Conservation (phyloP, 1,140 invertebrate genomes). For the Listronotus bonariensis region DNA sequence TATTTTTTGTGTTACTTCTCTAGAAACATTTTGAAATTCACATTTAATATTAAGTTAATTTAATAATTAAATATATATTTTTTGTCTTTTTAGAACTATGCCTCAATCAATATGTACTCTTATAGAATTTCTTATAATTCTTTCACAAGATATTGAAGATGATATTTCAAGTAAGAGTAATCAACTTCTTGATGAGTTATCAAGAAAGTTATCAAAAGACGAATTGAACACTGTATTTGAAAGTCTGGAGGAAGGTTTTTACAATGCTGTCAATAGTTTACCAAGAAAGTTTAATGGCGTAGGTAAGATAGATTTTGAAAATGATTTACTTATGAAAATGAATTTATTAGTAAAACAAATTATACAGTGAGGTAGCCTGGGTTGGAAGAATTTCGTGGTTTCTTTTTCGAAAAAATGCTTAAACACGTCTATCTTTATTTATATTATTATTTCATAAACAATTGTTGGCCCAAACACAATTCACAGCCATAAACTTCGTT, state of each 20-base stretch:
- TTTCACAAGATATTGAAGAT: slow-evolving; percentile 62
- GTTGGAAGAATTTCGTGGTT: too few relatives aligned
- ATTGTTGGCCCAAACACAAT: too few relatives aligned
- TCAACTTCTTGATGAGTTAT: slow-evolving; percentile 50
- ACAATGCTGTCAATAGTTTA: slow-evolving; percentile 59
- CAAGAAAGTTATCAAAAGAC: slow-evolving; percentile 47
- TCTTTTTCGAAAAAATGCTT: too few relatives aligned
- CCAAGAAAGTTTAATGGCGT: slow-evolving; percentile 65
- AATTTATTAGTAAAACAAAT: background rate
- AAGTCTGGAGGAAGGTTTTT: slow-evolving; percentile 64
- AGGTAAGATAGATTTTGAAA: slow-evolving; percentile 53
- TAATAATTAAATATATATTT: too few relatives aligned
- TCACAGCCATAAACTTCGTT: too few relatives aligned
- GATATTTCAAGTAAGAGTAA: slow-evolving; percentile 53
- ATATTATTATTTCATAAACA: too few relatives aligned
- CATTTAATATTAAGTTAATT: too few relatives aligned
- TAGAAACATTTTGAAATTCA: too few relatives aligned
- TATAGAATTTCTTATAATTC: slow-evolving; percentile 63
- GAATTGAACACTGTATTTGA: slow-evolving; percentile 57
- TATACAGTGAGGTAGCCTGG: background rate
- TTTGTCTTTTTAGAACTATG: slow-evolving; percentile 59
- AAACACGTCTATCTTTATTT: too few relatives aligned
- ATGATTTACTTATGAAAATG: background rate
- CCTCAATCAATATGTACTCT: slow-evolving; percentile 59
- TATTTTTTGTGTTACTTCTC: too few relatives aligned